A percentile compares a stretch with the other conserved stretches of the same genome.
Evolutionary conservation across 2,113 vertebrate genomes (phyloP).

Genomic region (Cyanoderma ruficeps): DNA sequence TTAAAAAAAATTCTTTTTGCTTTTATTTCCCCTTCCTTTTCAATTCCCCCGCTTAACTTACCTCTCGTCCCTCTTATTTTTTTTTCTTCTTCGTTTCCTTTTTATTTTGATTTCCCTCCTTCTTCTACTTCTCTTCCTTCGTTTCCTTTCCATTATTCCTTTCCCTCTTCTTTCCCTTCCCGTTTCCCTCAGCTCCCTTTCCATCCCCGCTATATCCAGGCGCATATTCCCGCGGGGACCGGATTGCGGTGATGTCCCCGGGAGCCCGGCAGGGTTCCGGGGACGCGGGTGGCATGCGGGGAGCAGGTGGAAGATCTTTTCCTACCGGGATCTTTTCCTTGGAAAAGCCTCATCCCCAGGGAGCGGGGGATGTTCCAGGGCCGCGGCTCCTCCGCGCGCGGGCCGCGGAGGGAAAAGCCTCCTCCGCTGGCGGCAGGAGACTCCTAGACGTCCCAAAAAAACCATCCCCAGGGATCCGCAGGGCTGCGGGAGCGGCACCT

Average conservation of each 20-base stretch:
- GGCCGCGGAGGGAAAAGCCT: background rate
- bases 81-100: background rate
- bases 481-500: too few relatives aligned
- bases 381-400: background rate
- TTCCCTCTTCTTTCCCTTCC: background rate
- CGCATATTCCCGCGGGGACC: background rate
- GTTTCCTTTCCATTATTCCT: background rate
- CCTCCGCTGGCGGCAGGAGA: background rate
- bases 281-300: too few relatives aligned
- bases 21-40: background rate
- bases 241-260: too few relatives aligned
- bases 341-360: background rate
- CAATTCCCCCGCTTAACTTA: background rate
- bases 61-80: too few relatives aligned
- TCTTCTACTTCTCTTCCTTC: background rate
- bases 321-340: background rate
- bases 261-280: background rate
- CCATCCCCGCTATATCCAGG: background rate
- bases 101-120: background rate
- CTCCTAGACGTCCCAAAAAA: rapidly evolving
- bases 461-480: background rate
- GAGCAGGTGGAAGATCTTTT: background rate
- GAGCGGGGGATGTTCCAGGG: background rate
- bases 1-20: too few relatives aligned
- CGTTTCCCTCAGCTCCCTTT: background rate